These are phyloP conservation scores for Rhagoletis pomonella DNA, from an alignment of 1,140 invertebrate genomes.

Conservation along the genomic window DNA sequence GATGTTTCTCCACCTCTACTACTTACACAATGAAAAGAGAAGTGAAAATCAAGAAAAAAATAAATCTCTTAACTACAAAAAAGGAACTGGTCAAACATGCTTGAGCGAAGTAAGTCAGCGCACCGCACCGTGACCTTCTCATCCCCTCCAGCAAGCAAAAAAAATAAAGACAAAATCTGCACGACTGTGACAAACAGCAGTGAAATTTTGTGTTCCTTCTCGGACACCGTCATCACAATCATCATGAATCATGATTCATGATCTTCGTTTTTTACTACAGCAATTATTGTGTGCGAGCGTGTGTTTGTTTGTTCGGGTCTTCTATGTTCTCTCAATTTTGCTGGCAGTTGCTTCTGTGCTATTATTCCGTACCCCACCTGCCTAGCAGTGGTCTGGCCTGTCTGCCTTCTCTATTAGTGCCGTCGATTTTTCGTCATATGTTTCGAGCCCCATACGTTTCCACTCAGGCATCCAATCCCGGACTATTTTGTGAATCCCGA, in stretches of 20 bases:
- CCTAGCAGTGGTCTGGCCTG: neutral
- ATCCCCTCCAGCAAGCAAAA: neutral
- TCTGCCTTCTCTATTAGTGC: neutral
- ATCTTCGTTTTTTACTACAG: neutral
- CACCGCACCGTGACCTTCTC: neutral
- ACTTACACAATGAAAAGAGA: neutral
- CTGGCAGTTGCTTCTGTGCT: neutral
- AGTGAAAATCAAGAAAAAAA: conserved; percentile 23
- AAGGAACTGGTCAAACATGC: conserved; percentile 34
- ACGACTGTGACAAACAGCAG: conserved; percentile 30
- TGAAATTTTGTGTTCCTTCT: conserved; percentile 15
- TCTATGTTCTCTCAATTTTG: neutral
- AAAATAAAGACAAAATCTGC: neutral
- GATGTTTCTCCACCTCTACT: too few relatives aligned
- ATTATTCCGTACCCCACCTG: conserved; percentile 10
- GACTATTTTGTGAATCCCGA: too few relatives aligned
- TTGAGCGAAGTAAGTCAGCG: conserved; percentile 28
- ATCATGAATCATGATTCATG: neutral
- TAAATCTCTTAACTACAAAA: neutral
- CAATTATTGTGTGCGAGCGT: neutral
- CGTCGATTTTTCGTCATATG: conserved; percentile 2
- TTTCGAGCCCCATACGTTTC: neutral
- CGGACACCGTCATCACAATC: neutral
- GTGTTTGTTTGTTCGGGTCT: neutral
- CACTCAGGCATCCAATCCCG: neutral